Evolutionary conservation across 2,888 invertebrate species (phyloP).

Genomic region (Apamea monoglypha): DNA sequence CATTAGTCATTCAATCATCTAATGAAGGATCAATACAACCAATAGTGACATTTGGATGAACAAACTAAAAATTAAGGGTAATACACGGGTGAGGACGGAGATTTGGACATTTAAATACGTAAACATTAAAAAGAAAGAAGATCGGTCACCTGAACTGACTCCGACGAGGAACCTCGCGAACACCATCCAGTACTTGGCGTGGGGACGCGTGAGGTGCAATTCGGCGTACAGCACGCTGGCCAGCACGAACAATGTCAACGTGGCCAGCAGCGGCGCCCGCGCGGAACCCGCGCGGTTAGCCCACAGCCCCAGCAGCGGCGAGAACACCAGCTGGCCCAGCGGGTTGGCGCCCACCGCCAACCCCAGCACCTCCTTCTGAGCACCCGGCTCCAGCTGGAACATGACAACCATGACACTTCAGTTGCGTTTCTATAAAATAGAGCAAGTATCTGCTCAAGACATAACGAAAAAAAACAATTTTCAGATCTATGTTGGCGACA

Average conservation of each 20-base stretch:
- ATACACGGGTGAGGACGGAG: background rate
- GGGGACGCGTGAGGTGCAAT: conserved; percentile 92
- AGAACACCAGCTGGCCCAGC: conserved; percentile 96
- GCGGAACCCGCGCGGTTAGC: conserved; percentile 94
- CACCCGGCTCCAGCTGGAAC: conserved; percentile 93
- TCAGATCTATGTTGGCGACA: background rate
- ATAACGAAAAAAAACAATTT: background rate
- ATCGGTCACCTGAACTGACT: conserved; percentile 93
- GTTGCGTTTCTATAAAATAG: background rate
- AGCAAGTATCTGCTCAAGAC: background rate
- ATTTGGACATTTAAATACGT: background rate
- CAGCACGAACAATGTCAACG: conserved; percentile 93
- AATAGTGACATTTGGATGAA: too few relatives aligned
- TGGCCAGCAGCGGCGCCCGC: conserved; percentile 92
- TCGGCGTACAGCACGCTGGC: conserved; percentile 94
- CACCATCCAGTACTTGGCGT: conserved; percentile 94
- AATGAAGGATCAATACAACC: background rate
- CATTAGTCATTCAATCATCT: background rate
- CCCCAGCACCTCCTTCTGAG: conserved; percentile 96
- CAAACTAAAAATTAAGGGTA: background rate
- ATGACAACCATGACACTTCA: background rate
- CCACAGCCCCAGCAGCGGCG: conserved; percentile 96
- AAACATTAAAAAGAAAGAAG: background rate
- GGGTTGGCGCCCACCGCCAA: conserved; percentile 96
- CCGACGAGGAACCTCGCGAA: conserved; percentile 95